These are phyloP conservation scores for Tricholaema leucomelas DNA, from an alignment of 2,113 vertebrate species.

Conservation along the genomic window DNA sequence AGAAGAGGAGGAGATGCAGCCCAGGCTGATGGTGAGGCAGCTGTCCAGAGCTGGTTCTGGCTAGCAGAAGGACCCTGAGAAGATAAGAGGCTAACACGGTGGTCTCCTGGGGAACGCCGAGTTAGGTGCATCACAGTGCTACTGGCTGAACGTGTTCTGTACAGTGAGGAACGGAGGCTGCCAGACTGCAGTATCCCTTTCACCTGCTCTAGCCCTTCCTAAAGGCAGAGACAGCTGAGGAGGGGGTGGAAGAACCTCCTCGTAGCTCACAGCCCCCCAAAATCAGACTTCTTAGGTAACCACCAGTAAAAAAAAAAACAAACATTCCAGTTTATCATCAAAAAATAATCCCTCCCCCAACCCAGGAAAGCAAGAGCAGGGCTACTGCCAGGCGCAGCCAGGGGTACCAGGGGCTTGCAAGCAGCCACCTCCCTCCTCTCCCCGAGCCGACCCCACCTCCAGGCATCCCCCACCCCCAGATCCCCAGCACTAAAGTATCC, in stretches of 20 bases:
- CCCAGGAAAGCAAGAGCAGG: neutral
- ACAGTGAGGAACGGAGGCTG: neutral
- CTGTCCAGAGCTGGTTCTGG: constrained; percentile 50
- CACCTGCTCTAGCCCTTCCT: neutral
- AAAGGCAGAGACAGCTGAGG: neutral
- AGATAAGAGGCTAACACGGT: constrained; percentile 44
- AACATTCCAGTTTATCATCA: neutral
- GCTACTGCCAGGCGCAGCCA: constrained; percentile 36
- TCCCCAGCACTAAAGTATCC: constrained; percentile 44
- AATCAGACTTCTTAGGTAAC: neutral
- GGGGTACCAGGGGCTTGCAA: constrained; percentile 45
- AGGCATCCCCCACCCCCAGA: neutral
- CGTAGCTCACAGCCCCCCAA: neutral
- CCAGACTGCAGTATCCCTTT: neutral
- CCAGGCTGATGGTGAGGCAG: constrained; percentile 1
- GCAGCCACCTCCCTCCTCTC: neutral
- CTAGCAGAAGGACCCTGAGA: constrained; percentile 70
- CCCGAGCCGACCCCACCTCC: constrained; percentile 5
- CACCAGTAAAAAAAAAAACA: neutral
- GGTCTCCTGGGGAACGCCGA: constrained; percentile 38
- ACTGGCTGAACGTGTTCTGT: constrained; percentile 31
- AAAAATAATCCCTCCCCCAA: neutral
- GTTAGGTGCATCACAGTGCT: constrained; percentile 66
- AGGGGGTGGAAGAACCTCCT: neutral
- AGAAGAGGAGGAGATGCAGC: neutral